Evolutionary conservation across 2,113 vertebrate species (phyloP), one percentile per base, ranked within the genome.

Genomic region (Ochotona curzoniae): DNA sequence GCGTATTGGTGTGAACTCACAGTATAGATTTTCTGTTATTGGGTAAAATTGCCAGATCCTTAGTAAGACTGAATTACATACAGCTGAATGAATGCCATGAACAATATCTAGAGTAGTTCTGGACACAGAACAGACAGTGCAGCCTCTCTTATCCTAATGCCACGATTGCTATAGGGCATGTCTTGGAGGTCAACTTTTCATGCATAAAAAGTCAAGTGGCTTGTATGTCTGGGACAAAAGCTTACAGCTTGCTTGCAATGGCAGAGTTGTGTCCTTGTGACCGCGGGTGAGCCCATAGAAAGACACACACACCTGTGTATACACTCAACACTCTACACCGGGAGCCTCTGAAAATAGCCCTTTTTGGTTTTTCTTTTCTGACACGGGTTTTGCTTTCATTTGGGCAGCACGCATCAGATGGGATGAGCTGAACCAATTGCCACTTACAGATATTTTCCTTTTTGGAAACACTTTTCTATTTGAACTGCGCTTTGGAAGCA

Each of bases 401-500:
- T 30, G 2, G n/a, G 57, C 6, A 70, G 3, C 9, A 8, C 51
- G n/a, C 9, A 25, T 64, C 44, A n/a, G 47, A 47, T n/a, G 15
- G 32, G n/a, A 44, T 23, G 61, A 75, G 47, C 15, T 47, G 70
- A 61, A 38, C n/a, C 5, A 49, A 54, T 85, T 51, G 32, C n/a
- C 21, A 11, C 2, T 64, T 74, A 64, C 0, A 76, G 73, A 54
- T 63, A 74, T 7, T n/a, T n/a, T 26, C 35, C 6, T 23, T 66
- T n/a, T 71, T 70, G 8, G 5, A 7, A 38, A 81, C 93, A 67
- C 64, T 8, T 47, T 57, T 67, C 51, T 79, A 28, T 83, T 80
- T 94, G 90, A 87, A 87, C 25, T 54, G 73, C 38, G 60, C 17
- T 80, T 73, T 73, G 64, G 71, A 87, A 82, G 54, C 57, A 61